These are phyloP conservation scores for Notothenia rossii DNA, from an alignment of 2,113 vertebrate genomes.

Conservation along the genomic window DNA sequence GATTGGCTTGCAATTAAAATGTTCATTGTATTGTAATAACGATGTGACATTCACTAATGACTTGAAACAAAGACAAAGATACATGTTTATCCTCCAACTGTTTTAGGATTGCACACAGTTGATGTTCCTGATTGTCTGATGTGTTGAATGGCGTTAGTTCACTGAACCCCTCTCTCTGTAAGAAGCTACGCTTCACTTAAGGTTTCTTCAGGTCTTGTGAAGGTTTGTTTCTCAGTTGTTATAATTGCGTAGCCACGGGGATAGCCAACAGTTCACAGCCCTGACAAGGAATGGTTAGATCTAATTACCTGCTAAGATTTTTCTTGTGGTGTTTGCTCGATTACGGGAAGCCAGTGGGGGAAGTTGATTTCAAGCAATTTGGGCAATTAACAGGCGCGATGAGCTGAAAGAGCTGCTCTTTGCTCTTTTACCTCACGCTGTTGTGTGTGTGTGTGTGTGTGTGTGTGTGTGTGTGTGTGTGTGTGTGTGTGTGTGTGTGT, in stretches of 20 bases:
- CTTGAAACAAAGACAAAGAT: neutral
- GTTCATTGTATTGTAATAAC: slow-evolving; percentile 1
- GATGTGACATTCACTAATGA: slow-evolving; percentile 1
- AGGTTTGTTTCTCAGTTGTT: slow-evolving; percentile 31
- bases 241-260: slow-evolving; percentile 59
- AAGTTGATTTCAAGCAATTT: slow-evolving; percentile 72
- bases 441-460: slow-evolving; percentile 26
- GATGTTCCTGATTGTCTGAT: neutral
- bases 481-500: slow-evolving; percentile 23
- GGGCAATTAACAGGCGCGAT: slow-evolving; percentile 70
- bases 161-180: neutral
- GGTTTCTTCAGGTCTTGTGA: slow-evolving; percentile 10
- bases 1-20: neutral
- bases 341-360: slow-evolving; percentile 54
- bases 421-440: slow-evolving; percentile 43
- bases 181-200: slow-evolving; percentile 8
- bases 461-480: slow-evolving; percentile 28
- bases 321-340: slow-evolving; percentile 57
- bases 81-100: neutral
- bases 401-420: slow-evolving; percentile 59
- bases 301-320: slow-evolving; percentile 72
- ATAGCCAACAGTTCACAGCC: slow-evolving; percentile 59
- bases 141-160: neutral
- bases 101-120: neutral
- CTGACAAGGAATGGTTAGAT: slow-evolving; percentile 64